Percentiles rank a stretch among this genome's conserved stretches.
These are phyloP conservation scores for Uropetala carovei DNA, from an alignment of 2,888 invertebrate genomes.

Conservation along the genomic window DNA sequence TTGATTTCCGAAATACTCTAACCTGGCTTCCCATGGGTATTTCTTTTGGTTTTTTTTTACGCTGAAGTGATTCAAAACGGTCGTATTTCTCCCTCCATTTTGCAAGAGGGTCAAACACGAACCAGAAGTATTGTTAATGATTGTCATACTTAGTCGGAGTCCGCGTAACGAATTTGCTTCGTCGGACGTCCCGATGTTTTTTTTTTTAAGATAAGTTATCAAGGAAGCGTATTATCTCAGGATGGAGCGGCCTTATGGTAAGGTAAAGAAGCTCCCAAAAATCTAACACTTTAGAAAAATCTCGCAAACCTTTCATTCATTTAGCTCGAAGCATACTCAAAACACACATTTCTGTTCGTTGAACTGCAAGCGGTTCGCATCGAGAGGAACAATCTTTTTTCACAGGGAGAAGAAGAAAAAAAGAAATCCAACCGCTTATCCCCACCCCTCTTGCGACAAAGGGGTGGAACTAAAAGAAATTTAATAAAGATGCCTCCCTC, in stretches of 20 bases:
- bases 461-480: no score
- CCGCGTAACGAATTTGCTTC: not conserved
- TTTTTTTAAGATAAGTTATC: not conserved
- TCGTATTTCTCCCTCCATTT: not conserved
- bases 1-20: not conserved
- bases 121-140: conserved; percentile 2
- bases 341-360: no score
- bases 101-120: not conserved
- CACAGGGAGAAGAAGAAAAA: no score
- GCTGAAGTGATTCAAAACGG: not conserved
- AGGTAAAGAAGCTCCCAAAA: not conserved
- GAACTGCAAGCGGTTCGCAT: no score
- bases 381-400: no score
- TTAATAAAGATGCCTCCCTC: no score
- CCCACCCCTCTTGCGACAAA: no score
- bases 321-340: no score
- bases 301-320: no score
- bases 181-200: not conserved
- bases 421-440: no score
- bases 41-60: not conserved
- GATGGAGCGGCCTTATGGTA: not conserved
- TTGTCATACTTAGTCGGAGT: not conserved
- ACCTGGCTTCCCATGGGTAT: not conserved
- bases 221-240: not conserved
- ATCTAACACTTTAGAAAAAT: not conserved